phyloP scores from a whole-genome alignment of 2,113 vertebrate genomes.

The Amblyopsis rosae region DNA sequence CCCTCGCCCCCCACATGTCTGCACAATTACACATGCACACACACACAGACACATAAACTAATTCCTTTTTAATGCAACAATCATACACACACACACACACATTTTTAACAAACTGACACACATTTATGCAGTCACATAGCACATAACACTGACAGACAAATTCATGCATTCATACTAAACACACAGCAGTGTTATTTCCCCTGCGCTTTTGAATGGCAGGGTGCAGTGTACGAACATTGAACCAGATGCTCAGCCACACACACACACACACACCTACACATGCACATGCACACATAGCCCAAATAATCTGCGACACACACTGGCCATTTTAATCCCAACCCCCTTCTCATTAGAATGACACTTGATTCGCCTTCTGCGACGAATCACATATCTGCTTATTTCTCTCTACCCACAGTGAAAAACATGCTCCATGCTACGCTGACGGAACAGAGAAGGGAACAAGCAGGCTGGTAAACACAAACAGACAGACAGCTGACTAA shows the following conservation, averaged over 20 bases:
- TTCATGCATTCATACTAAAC: background rate
- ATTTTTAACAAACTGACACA: background rate
- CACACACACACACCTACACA: constrained; percentile 19
- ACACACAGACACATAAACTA: constrained; percentile 1
- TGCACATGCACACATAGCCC: constrained; percentile 8
- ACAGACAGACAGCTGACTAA: constrained; percentile 32
- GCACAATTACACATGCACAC: constrained; percentile 2
- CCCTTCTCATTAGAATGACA: constrained; percentile 9
- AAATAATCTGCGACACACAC: constrained; percentile 64
- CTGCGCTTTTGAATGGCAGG: constrained; percentile 57
- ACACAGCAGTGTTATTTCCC: constrained; percentile 61
- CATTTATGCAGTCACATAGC: background rate
- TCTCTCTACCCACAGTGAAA: constrained; percentile 38
- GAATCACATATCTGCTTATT: constrained; percentile 70
- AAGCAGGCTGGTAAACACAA: constrained; percentile 42
- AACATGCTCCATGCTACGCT: constrained; percentile 37
- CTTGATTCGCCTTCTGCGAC: constrained; percentile 52
- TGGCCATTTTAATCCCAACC: constrained; percentile 65
- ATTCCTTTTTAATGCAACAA: too few species aligned
- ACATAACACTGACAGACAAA: background rate
- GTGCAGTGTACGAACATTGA: constrained; percentile 63
- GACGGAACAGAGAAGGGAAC: constrained; percentile 38
- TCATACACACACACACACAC: background rate
- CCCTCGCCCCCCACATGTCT: constrained; percentile 21
- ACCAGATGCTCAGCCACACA: constrained; percentile 73